Conservation (phyloP, 2,888 invertebrate species). For the Myopa testacea region DNA sequence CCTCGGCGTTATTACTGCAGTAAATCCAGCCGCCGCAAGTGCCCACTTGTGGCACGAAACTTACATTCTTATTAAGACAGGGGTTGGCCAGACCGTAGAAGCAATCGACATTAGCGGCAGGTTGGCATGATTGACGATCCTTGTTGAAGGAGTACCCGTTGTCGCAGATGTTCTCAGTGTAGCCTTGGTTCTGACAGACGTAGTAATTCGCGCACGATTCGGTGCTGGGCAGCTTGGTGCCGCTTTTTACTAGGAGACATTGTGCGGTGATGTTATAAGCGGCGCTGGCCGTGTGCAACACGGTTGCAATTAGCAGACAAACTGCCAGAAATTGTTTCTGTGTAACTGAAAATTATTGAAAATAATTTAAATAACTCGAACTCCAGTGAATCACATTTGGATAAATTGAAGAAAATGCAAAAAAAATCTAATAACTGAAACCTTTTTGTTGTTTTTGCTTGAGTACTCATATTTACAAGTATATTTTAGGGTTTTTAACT, state of each 20-base stretch:
- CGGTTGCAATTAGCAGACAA: slow-evolving; percentile 26
- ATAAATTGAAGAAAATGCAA: no score
- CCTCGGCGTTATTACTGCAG: slow-evolving; percentile 43
- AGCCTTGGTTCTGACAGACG: slow-evolving; percentile 39
- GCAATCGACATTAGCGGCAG: slow-evolving; percentile 42
- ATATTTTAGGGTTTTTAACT: neutral
- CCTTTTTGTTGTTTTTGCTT: no score
- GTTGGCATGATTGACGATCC: slow-evolving; percentile 45
- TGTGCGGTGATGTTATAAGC: slow-evolving; percentile 46
- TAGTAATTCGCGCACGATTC: slow-evolving; percentile 48
- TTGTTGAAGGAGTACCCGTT: slow-evolving; percentile 46
- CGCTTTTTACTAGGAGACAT: slow-evolving; percentile 47
- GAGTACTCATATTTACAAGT: neutral
- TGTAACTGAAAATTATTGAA: slow-evolving; percentile 33
- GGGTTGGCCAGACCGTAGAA: slow-evolving; percentile 37
- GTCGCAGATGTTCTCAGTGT: neutral
- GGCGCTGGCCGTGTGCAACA: slow-evolving; percentile 38
- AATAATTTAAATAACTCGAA: no score
- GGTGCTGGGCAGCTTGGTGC: slow-evolving; percentile 47
- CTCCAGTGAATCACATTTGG: no score
- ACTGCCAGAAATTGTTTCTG: slow-evolving; percentile 40
- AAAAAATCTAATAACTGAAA: no score
- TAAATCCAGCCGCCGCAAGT: slow-evolving; percentile 49
- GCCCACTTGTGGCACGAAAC: slow-evolving; percentile 41
- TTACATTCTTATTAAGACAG: slow-evolving; percentile 40